Evolutionary conservation across 2,797 vertebrate species (phyloP).

Genomic region (Sternotherus odoratus): DNA sequence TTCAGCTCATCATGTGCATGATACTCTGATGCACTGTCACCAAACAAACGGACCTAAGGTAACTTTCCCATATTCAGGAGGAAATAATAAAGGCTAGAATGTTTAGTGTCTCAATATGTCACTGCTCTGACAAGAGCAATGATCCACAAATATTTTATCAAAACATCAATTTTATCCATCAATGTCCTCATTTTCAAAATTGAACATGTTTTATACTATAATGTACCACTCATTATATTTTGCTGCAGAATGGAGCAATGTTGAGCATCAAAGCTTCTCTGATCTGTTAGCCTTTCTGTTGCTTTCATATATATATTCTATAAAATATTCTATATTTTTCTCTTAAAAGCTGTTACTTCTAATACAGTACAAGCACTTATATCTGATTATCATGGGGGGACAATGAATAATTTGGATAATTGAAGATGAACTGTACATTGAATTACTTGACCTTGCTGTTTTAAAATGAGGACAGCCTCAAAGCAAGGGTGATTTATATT

Average conservation of each 20-base stretch:
- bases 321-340: not conserved
- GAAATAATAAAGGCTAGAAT: not conserved
- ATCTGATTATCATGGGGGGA: conserved; percentile 9
- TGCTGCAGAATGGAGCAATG: not conserved
- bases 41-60: not conserved
- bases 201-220: not conserved
- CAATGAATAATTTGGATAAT: conserved; percentile 37
- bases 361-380: not conserved
- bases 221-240: not conserved
- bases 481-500: conserved; percentile 7
- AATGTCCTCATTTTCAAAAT: not conserved
- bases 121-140: not conserved
- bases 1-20: not conserved
- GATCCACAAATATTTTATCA: not conserved
- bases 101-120: not conserved
- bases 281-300: not conserved
- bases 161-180: not conserved
- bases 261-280: not conserved
- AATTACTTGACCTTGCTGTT: conserved; percentile 30
- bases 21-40: not conserved
- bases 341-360: not conserved
- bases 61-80: not conserved
- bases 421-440: conserved; percentile 14
- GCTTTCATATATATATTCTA: not conserved
- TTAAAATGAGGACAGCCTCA: conserved; percentile 35